phyloP scores from a whole-genome alignment of 2,888 invertebrate species.

The Bombyx huttoni region DNA sequence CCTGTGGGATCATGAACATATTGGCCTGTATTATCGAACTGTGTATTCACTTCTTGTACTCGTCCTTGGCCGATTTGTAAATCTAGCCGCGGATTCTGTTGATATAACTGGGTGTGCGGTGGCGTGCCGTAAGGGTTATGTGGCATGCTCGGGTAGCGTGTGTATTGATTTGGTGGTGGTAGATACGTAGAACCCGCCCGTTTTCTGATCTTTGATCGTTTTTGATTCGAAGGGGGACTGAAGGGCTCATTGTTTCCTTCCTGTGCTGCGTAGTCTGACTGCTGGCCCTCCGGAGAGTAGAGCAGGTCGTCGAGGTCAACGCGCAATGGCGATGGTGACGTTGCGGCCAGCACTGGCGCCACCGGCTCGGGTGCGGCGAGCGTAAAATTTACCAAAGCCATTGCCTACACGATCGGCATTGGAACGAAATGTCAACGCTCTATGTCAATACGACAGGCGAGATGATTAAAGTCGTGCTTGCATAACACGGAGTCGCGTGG shows the following conservation, averaged over 20 bases:
- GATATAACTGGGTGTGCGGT: constrained; percentile 51
- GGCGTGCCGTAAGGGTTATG: constrained; percentile 49
- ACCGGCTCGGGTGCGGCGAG: constrained; percentile 40
- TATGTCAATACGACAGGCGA: constrained; percentile 31
- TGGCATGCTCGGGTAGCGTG: constrained; percentile 49
- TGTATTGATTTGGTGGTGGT: constrained; percentile 56
- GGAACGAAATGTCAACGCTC: constrained; percentile 46
- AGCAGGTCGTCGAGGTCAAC: constrained; percentile 53
- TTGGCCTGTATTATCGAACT: constrained; percentile 53
- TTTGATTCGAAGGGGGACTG: constrained; percentile 33
- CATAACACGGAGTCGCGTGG: constrained; percentile 40
- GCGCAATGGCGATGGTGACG: constrained; percentile 40
- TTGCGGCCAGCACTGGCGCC: constrained; percentile 40
- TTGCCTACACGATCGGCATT: constrained; percentile 50
- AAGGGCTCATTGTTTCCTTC: constrained; percentile 31
- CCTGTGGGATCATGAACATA: constrained; percentile 60
- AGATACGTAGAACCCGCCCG: constrained; percentile 60
- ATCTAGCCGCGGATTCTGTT: constrained; percentile 51
- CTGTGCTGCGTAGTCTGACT: constrained; percentile 29
- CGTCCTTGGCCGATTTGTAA: constrained; percentile 52
- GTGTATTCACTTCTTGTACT: constrained; percentile 45
- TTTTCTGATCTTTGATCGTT: constrained; percentile 52
- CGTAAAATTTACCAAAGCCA: constrained; percentile 63
- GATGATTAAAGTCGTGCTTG: constrained; percentile 35
- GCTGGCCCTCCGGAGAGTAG: constrained; percentile 53